phyloP scores from a whole-genome alignment of 1,140 invertebrate species.

The Drosophila lini region DNA sequence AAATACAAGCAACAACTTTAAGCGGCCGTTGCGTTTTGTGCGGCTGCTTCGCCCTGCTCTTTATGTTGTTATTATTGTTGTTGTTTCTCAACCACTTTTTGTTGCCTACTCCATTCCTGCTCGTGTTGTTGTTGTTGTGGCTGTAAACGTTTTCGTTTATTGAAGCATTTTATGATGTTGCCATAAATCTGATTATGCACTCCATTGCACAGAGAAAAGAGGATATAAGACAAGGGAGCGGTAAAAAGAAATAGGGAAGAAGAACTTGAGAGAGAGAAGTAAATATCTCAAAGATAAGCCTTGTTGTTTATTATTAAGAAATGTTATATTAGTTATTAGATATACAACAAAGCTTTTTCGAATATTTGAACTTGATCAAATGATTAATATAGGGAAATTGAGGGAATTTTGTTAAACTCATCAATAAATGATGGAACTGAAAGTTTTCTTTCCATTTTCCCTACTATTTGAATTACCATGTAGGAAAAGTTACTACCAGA shows the following conservation, averaged over 20 bases:
- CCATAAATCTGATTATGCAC: conserved; percentile 82
- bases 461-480: neutral
- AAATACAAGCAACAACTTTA: conserved; percentile 41
- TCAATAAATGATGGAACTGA: too few relatives aligned
- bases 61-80: conserved; percentile 33
- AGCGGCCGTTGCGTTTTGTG: conserved; percentile 69
- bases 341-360: neutral
- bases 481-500: neutral
- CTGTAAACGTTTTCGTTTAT: conserved; percentile 78
- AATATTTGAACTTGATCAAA: neutral
- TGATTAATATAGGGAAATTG: too few relatives aligned
- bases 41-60: conserved; percentile 64
- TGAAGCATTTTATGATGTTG: conserved; percentile 81
- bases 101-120: conserved; percentile 22
- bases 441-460: neutral
- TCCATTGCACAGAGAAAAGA: conserved; percentile 58
- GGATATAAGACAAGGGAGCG: conserved; percentile 12
- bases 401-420: too few relatives aligned
- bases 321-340: too few relatives aligned
- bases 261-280: neutral
- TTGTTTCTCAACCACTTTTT: conserved; percentile 68
- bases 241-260: neutral
- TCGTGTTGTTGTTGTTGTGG: conserved; percentile 41
- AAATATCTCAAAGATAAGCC: conserved; percentile 1
- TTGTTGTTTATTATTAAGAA: too few relatives aligned